A percentile compares a stretch with the other conserved stretches of the same genome.
These are phyloP conservation scores for Rambutsinella grinnellia DNA, from an alignment of 2,888 invertebrate genomes.

Conservation along the genomic window DNA sequence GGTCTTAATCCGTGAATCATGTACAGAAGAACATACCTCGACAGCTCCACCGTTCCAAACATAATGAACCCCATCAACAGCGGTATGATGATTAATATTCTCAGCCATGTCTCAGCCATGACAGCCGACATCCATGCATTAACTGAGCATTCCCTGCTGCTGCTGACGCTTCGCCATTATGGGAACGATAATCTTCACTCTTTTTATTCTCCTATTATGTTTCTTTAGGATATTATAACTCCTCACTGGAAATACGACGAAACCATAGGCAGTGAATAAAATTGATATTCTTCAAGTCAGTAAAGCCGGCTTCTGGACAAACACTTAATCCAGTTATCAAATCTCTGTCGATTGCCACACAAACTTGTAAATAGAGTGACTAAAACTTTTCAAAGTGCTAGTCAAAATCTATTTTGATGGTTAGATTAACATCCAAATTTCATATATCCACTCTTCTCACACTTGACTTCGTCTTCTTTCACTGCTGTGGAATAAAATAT, in stretches of 20 bases:
- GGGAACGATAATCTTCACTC: conserved; percentile 38
- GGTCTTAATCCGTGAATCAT: conserved; percentile 39
- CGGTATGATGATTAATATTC: conserved; percentile 81
- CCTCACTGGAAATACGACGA: not conserved
- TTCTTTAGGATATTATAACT: not conserved
- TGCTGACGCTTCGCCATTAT: conserved; percentile 50
- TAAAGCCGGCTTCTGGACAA: not conserved
- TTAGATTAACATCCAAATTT: too few species aligned
- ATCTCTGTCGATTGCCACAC: too few species aligned
- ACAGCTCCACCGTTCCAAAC: conserved; percentile 71
- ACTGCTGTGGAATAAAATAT: too few species aligned
- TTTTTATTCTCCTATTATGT: not conserved
- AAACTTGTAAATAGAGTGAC: too few species aligned
- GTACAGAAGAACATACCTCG: conserved; percentile 67
- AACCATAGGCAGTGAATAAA: not conserved
- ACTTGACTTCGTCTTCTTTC: too few species aligned
- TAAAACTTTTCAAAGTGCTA: too few species aligned
- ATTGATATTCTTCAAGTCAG: not conserved
- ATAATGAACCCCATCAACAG: conserved; percentile 79
- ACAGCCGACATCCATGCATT: conserved; percentile 95
- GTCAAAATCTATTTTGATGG: too few species aligned
- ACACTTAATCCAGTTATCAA: too few species aligned
- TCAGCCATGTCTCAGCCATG: conserved; percentile 97
- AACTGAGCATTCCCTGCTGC: conserved; percentile 69
- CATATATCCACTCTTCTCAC: too few species aligned